These are phyloP conservation scores for Glaucidium brasilianum DNA, from an alignment of 2,113 vertebrate species.

Conservation along the genomic window DNA sequence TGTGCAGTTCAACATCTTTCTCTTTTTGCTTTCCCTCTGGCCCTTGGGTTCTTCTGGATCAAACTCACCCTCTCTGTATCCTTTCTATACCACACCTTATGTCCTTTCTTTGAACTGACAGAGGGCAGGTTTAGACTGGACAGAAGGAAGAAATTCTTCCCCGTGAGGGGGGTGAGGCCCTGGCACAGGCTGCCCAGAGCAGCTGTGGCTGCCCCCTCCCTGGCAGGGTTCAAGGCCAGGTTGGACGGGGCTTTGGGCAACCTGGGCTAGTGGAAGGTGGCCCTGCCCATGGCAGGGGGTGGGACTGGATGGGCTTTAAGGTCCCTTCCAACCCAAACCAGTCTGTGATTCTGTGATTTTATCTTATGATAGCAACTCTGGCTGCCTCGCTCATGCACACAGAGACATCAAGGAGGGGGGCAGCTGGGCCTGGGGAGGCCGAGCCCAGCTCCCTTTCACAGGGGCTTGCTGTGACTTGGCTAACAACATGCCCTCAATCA, in stretches of 20 bases:
- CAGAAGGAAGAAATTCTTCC: no score
- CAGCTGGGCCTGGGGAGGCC: background rate
- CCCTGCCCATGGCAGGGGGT: no score
- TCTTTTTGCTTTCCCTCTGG: background rate
- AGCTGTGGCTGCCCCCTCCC: no score
- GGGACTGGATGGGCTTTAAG: no score
- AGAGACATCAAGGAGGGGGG: background rate
- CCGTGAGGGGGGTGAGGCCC: no score
- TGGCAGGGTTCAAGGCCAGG: no score
- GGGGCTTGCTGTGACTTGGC: background rate
- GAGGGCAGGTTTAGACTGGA: no score
- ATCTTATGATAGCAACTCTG: background rate
- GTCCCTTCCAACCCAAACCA: no score
- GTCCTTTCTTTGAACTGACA: background rate
- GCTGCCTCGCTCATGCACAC: background rate
- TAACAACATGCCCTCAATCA: rapidly evolving
- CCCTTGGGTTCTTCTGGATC: background rate
- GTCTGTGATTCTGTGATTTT: background rate
- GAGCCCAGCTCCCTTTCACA: background rate
- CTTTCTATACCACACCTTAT: background rate
- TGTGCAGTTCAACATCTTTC: background rate
- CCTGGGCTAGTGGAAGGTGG: no score
- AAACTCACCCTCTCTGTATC: background rate
- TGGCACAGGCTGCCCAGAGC: no score
- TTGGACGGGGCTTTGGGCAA: no score